Evolutionary conservation across 2,888 invertebrate species (phyloP).

Genomic region (Ophion slaviceki): DNA sequence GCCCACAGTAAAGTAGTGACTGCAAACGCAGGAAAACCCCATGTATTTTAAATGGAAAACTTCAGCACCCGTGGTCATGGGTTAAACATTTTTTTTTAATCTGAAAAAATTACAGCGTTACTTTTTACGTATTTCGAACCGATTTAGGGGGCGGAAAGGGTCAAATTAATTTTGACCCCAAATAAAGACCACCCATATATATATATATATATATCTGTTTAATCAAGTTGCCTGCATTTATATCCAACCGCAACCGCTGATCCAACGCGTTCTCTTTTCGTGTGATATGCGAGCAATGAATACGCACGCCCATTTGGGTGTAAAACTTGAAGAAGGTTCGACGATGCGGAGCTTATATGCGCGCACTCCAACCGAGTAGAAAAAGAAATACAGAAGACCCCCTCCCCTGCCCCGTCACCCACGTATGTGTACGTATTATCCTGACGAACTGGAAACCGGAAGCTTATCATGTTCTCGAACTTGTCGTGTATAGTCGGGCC

Average conservation of each 20-base stretch:
- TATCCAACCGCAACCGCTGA: slow-evolving; percentile 8
- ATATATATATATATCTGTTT: slow-evolving; percentile 26
- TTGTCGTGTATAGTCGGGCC: slow-evolving; percentile 18
- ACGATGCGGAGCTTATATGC: neutral
- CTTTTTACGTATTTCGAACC: too few relatives aligned
- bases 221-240: slow-evolving; percentile 54
- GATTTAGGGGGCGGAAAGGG: too few relatives aligned
- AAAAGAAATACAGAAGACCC: slow-evolving; percentile 41
- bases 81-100: too few relatives aligned
- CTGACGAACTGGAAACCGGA: slow-evolving; percentile 52
- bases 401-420: neutral
- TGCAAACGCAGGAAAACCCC: too few relatives aligned
- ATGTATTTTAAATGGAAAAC: too few relatives aligned
- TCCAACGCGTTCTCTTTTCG: slow-evolving; percentile 35
- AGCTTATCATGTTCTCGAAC: slow-evolving; percentile 49
- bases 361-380: slow-evolving; percentile 4
- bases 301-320: slow-evolving; percentile 5
- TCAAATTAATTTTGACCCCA: too few relatives aligned
- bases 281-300: slow-evolving; percentile 12
- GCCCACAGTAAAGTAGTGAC: too few relatives aligned
- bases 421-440: slow-evolving; percentile 7
- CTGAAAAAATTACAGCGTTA: too few relatives aligned
- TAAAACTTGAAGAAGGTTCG: slow-evolving; percentile 25
- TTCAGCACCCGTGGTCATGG: too few relatives aligned
- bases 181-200: neutral